Conservation (phyloP, 2,888 invertebrate species). For the Melinaea marsaeus region DNA sequence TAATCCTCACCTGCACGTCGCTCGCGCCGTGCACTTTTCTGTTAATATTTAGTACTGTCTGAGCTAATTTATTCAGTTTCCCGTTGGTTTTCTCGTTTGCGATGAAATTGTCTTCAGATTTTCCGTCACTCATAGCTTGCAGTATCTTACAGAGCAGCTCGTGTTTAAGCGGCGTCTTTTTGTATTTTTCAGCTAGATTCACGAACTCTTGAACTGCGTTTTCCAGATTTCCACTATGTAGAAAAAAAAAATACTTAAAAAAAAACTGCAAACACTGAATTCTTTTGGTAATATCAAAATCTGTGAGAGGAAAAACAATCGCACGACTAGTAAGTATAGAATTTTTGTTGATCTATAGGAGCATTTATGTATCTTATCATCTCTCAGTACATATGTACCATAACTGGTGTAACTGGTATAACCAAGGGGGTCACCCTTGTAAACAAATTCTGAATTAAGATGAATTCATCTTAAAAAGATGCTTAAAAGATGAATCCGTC, state of each 20-base stretch:
- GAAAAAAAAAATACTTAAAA: conserved; percentile 6
- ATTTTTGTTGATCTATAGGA: no score
- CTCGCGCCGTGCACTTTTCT: conserved; percentile 60
- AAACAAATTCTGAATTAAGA: no score
- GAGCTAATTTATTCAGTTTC: conserved; percentile 49
- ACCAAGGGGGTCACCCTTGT: no score
- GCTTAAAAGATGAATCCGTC: no score
- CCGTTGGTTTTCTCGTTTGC: conserved; percentile 49
- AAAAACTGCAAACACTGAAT: conserved; percentile 37
- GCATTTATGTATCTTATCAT: no score
- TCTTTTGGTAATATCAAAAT: neutral
- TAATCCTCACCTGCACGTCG: conserved; percentile 56
- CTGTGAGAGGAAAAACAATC: no score
- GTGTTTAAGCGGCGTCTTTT: conserved; percentile 81
- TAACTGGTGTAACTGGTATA: no score
- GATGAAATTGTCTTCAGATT: conserved; percentile 54
- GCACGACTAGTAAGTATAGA: no score
- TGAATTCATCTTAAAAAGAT: no score
- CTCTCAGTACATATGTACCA: no score
- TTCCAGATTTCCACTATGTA: conserved; percentile 61
- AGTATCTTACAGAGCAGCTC: conserved; percentile 74
- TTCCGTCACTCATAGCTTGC: conserved; percentile 51
- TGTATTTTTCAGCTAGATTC: conserved; percentile 68
- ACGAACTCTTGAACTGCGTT: conserved; percentile 77
- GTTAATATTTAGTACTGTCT: conserved; percentile 50